Base-by-base conservation (phyloP, 2,113 vertebrate species). In the Rutilus rutilus region DNA sequence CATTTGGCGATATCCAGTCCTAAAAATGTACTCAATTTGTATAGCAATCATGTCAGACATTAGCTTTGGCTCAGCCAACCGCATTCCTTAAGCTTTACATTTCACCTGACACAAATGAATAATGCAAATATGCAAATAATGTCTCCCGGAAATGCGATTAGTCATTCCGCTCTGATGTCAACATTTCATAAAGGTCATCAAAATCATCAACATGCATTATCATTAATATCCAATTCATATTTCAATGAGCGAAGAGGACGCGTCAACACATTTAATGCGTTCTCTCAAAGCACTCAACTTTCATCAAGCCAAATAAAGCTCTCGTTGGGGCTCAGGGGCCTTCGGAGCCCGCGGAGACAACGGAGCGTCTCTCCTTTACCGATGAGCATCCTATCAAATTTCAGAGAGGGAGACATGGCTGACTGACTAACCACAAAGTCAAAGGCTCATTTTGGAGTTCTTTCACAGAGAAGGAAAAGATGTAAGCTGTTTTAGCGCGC, bases 381-480 rank as follows among this genome's bases (percentile, higher is more conserved):
- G 80, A 82, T 65, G 64, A 82, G 80, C 80, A 62, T 64, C 80
- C 64, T 30, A 33, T 50, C 64, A 4, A 17, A 67, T 69, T 82
- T 82, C 45, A 78, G 39, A 21, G 17, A 76, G 10, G 12, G 27
- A 67, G 36, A 85, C 62, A 69, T 52, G 79, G 42, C 79, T 50
- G 62, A 82, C 78, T 80, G 78, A 67, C 45, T 82, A 82, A 69
- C 60, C 60, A 69, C 79, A 82, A 47, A 82, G 79, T 82, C 78
- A 82, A 69, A 82, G 42, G 79, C 62, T 67, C 62, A 82, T 82
- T 69, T 82, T 82, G 79, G 79, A 82, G 39, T 64, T 76, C n/a
- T 64, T 62, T 45, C 39, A 75, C 69, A 64, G 74, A 65, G 25
- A 54, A 78, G 74, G 54, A 64, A 77, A 64, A 85, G 57, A 78